A percentile compares a stretch with the other conserved stretches of the same genome.
phyloP scores from a whole-genome alignment of 2,888 invertebrate species.

The Drosophila atroscutellata region DNA sequence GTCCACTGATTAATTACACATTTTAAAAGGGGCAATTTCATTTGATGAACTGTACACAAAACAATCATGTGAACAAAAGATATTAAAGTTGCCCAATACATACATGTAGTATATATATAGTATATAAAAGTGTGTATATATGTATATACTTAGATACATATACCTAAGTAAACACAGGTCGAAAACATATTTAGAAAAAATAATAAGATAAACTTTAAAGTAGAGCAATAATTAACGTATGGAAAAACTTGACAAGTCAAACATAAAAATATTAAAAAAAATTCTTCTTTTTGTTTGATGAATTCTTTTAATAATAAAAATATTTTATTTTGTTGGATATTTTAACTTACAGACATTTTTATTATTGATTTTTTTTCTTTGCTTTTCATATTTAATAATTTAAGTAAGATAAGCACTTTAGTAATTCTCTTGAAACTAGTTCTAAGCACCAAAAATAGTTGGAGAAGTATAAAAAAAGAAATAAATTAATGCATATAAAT shows the following conservation, averaged over 20 bases:
- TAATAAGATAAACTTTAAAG: too few relatives aligned
- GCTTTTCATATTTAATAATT: fast-evolving
- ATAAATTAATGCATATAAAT: neutral
- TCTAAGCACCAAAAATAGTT: neutral
- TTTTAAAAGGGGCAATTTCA: neutral
- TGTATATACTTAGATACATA: neutral
- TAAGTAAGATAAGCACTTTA: fast-evolving
- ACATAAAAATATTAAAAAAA: neutral
- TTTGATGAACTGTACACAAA: conserved; percentile 20
- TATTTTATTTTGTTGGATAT: fast-evolving
- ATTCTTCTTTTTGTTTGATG: too few relatives aligned
- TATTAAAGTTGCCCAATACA: neutral
- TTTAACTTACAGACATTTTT: fast-evolving
- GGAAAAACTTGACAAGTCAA: neutral
- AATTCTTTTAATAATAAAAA: neutral
- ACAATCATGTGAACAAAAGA: conserved; percentile 7
- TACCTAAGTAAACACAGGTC: too few relatives aligned
- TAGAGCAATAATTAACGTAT: neutral
- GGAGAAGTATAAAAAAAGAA: neutral
- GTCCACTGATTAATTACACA: conserved; percentile 27
- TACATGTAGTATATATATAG: neutral
- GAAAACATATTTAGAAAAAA: neutral
- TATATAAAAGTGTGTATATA: neutral
- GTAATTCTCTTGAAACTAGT: neutral
- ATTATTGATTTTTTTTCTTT: neutral